Conservation (phyloP, 2,797 vertebrate genomes). For the Lagocephalus sceleratus region DNA sequence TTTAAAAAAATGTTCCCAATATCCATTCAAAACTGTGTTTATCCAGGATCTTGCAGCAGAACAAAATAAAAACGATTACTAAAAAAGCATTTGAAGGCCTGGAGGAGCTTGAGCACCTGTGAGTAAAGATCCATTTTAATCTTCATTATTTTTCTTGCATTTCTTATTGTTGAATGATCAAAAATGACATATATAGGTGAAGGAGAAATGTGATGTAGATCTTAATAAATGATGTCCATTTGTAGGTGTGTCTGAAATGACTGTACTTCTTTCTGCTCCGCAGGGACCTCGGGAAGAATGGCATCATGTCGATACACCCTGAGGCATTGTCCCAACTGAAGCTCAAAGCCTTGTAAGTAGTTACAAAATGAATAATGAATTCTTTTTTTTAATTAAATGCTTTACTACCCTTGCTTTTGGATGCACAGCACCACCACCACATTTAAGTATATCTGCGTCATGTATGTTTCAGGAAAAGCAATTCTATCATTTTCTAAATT, state of each 20-base stretch:
- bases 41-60: slow-evolving; percentile 87
- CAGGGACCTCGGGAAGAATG: slow-evolving; percentile 92
- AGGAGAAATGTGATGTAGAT: slow-evolving; percentile 24
- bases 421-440: background rate
- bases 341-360: slow-evolving; percentile 89
- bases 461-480: background rate
- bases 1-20: too few relatives aligned
- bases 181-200: slow-evolving; percentile 6
- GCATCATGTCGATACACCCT: slow-evolving; percentile 91
- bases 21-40: slow-evolving; percentile 20
- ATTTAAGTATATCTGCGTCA: background rate
- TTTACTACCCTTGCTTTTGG: background rate
- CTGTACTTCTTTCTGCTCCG: slow-evolving; percentile 43
- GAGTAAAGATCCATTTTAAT: slow-evolving; percentile 63
- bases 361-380: background rate
- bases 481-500: background rate
- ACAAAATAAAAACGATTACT: slow-evolving; percentile 92
- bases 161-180: slow-evolving; percentile 15
- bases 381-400: background rate
- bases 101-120: slow-evolving; percentile 87
- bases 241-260: slow-evolving; percentile 30
- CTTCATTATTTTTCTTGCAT: background rate
- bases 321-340: slow-evolving; percentile 83
- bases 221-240: slow-evolving; percentile 17
- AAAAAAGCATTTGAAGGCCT: slow-evolving; percentile 89